phyloP scores from a whole-genome alignment of 2,113 vertebrate genomes.

The Smithornis capensis region DNA sequence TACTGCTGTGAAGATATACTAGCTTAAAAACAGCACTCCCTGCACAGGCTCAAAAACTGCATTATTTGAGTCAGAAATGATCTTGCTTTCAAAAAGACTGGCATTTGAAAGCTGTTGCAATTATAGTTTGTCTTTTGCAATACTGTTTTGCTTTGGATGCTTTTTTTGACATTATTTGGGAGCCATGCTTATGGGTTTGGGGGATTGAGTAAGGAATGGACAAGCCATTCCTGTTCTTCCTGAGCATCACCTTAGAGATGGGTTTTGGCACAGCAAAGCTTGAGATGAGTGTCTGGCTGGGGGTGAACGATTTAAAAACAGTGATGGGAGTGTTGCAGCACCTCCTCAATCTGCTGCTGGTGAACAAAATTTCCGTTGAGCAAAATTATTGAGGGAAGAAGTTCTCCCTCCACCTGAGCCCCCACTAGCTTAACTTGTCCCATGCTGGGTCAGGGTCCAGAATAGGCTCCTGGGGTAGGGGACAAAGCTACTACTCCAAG shows the following conservation, averaged over 20 bases:
- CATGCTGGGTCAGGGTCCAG: fast-evolving
- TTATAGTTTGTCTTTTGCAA: not conserved
- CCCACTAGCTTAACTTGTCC: not conserved
- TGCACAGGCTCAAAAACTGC: not conserved
- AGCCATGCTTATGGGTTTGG: not conserved
- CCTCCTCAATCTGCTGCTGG: not conserved
- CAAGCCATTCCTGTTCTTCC: not conserved
- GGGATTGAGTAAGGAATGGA: not conserved
- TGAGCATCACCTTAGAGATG: not conserved
- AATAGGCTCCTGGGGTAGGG: not conserved
- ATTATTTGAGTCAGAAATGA: not conserved
- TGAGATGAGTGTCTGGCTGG: not conserved
- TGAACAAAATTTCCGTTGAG: not conserved
- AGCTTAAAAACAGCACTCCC: not conserved
- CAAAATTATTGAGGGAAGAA: not conserved
- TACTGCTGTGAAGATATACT: not conserved
- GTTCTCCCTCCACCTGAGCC: not conserved
- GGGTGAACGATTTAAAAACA: not conserved
- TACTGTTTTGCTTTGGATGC: not conserved
- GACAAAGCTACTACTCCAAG: not conserved
- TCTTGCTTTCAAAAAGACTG: not conserved
- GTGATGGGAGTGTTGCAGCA: not conserved
- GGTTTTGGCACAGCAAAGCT: not conserved
- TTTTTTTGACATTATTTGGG: not conserved
- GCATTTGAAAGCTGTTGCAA: not conserved